phyloP scores from a whole-genome alignment of 2,888 invertebrate species.

The Hetaerina titia region DNA sequence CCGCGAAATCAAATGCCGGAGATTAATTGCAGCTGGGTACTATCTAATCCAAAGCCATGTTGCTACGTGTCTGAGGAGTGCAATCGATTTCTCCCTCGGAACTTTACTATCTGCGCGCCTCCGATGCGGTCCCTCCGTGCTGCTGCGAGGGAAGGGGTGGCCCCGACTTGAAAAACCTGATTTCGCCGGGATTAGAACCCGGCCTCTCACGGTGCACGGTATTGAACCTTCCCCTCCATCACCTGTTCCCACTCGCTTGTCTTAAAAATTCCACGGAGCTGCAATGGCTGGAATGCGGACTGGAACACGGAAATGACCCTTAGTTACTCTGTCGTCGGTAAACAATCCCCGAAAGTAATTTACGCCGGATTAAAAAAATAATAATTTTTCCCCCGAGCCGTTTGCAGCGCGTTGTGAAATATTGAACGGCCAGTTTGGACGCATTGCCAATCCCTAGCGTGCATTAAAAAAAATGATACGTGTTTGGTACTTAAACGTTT shows the following conservation, averaged over 20 bases:
- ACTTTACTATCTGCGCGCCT: neutral
- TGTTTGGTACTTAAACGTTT: too few species aligned
- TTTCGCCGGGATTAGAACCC: conserved; percentile 16
- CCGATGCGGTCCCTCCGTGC: neutral
- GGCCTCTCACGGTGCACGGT: neutral
- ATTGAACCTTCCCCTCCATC: conserved; percentile 9
- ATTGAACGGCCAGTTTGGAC: too few species aligned
- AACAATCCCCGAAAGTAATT: neutral
- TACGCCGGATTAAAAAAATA: neutral
- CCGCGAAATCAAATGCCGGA: too few species aligned
- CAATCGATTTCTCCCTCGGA: neutral
- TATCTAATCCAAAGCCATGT: too few species aligned
- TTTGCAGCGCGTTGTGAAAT: too few species aligned
- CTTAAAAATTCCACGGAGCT: neutral
- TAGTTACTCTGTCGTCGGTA: neutral
- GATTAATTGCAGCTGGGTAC: too few species aligned
- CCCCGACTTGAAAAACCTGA: neutral
- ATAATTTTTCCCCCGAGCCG: neutral
- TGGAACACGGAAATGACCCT: neutral
- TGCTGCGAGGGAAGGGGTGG: neutral
- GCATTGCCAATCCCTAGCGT: too few species aligned
- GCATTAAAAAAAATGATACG: too few species aligned
- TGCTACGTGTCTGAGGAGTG: neutral
- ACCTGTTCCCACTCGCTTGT: neutral
- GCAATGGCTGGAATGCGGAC: conserved; percentile 14